Evolutionary conservation across 2,113 vertebrate genomes (phyloP).

Genomic region (Typhlomys cinereus): DNA sequence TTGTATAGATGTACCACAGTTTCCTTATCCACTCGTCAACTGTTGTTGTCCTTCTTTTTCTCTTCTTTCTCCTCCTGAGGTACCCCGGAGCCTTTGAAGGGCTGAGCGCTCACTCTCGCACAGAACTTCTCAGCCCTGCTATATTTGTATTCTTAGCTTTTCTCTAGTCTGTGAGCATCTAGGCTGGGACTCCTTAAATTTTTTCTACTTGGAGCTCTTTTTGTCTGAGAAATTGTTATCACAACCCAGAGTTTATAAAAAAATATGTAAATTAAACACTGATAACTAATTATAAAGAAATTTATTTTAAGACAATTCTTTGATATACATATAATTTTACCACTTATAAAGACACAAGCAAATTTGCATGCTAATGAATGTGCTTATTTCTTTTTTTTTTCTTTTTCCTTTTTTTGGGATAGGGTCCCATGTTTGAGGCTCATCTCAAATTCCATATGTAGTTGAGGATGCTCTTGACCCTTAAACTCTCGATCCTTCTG

Average conservation of each 20-base stretch:
- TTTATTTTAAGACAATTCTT: not conserved
- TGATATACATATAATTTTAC: not conserved
- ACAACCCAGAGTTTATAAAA: not conserved
- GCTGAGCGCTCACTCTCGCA: not conserved
- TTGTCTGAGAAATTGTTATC: not conserved
- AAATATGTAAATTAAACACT: not conserved
- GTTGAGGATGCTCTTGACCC: not conserved
- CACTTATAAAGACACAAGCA: not conserved
- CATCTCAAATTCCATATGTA: not conserved
- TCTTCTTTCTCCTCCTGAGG: not conserved
- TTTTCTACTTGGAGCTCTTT: not conserved
- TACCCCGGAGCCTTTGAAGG: not conserved
- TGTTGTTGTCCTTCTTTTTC: too few species aligned
- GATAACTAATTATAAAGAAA: not conserved
- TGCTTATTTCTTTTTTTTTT: too few species aligned
- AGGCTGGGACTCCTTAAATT: not conserved
- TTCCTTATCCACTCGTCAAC: too few species aligned
- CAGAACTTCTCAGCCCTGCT: accelerated
- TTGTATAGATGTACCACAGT: too few species aligned
- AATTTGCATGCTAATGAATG: not conserved
- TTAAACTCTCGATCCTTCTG: not conserved
- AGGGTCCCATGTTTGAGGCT: not conserved
- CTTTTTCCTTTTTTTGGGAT: not conserved
- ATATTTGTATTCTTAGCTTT: not conserved
- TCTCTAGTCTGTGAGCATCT: not conserved